phyloP scores from a whole-genome alignment of 2,113 vertebrate genomes.

The Sorex fumeus region DNA sequence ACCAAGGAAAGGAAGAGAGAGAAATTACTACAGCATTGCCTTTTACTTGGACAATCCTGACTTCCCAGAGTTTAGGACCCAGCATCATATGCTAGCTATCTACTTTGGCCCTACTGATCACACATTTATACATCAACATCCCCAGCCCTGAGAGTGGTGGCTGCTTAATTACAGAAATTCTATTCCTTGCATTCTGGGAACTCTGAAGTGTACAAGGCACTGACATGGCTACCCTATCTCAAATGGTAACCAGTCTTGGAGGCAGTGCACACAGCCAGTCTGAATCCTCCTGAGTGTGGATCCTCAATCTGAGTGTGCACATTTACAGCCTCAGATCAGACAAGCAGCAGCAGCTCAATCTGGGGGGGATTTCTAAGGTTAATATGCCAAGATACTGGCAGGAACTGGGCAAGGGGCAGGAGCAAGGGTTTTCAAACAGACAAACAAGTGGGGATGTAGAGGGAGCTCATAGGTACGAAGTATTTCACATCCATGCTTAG shows the following conservation, averaged over 20 bases:
- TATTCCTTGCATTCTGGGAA: constrained; percentile 71
- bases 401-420: neutral
- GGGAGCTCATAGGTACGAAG: neutral
- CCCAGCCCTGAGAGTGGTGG: constrained; percentile 43
- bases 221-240: neutral
- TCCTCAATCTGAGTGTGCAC: constrained; percentile 16
- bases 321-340: constrained; percentile 59
- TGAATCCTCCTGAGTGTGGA: constrained; percentile 61
- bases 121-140: neutral
- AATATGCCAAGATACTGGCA: neutral
- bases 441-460: neutral
- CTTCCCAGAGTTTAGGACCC: neutral
- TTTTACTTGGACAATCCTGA: neutral
- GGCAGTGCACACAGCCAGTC: neutral
- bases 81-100: no score
- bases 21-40: neutral
- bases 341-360: constrained; percentile 19
- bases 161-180: constrained; percentile 73
- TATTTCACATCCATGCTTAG: neutral
- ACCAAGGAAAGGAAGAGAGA: neutral
- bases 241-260: constrained; percentile 57
- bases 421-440: neutral
- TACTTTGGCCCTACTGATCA: constrained; percentile 20
- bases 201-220: neutral
- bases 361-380: constrained; percentile 39